Conservation (phyloP, 2,888 invertebrate genomes). For the Caenorhabditis zanzibari region DNA sequence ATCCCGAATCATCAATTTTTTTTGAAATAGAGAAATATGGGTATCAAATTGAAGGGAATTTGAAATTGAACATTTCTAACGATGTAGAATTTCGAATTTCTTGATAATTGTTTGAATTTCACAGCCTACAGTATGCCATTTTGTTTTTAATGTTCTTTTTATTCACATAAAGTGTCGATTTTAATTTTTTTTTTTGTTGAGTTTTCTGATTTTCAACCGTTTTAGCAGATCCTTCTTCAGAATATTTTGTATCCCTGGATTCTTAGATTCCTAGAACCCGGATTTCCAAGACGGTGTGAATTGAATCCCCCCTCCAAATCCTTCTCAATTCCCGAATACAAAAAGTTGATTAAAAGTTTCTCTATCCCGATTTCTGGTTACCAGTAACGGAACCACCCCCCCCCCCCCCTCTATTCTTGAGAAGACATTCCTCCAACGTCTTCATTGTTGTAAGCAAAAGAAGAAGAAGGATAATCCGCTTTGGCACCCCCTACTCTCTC, state of each 20-base stretch:
- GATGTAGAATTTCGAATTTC: neutral
- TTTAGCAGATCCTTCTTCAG: neutral
- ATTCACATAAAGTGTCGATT: too few relatives aligned
- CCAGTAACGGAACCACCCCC: conserved; percentile 38
- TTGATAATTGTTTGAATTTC: too few relatives aligned
- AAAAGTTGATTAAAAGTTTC: conserved; percentile 43
- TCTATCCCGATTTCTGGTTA: neutral
- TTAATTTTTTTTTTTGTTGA: too few relatives aligned
- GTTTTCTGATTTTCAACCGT: too few relatives aligned
- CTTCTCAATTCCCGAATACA: neutral
- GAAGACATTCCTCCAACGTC: neutral
- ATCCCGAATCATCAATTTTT: neutral
- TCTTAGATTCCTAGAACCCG: neutral
- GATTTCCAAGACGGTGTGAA: neutral
- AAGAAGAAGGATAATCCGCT: conserved; percentile 45
- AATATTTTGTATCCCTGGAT: too few relatives aligned
- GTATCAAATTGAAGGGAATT: neutral
- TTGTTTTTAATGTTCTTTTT: too few relatives aligned
- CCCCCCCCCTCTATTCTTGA: too few relatives aligned
- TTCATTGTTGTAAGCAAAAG: conserved; percentile 5
- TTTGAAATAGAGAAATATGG: neutral
- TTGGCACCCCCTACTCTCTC: conserved; percentile 47
- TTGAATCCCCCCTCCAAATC: neutral
- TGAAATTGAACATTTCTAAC: too few relatives aligned
- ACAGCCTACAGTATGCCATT: too few relatives aligned